These are phyloP conservation scores for Leptothorax acervorum DNA, from an alignment of 2,888 invertebrate genomes.

Conservation along the genomic window DNA sequence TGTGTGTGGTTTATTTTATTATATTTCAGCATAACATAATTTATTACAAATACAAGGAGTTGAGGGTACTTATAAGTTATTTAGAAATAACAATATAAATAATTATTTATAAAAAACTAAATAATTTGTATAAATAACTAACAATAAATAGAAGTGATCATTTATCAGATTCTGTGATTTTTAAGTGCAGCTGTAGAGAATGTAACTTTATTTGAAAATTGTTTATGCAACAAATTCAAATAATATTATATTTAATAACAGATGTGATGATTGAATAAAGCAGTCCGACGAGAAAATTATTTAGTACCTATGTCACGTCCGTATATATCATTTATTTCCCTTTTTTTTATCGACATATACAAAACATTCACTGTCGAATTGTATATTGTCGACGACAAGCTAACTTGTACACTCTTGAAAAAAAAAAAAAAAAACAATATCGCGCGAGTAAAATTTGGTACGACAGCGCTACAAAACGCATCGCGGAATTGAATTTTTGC, in stretches of 20 bases:
- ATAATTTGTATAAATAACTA: not conserved
- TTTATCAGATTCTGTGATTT: not conserved
- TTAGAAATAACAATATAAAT: not conserved
- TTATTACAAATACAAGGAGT: not conserved
- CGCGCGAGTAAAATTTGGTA: constrained; percentile 40
- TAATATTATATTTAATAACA: constrained; percentile 11
- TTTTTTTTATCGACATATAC: constrained; percentile 34
- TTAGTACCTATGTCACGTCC: not conserved
- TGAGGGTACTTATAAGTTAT: not conserved
- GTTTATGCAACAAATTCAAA: not conserved
- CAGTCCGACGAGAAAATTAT: constrained; percentile 12
- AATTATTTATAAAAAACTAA: not conserved
- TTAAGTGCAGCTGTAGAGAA: not conserved
- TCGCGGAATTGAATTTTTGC: constrained; percentile 58
- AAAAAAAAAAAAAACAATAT: constrained; percentile 50
- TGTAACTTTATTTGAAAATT: not conserved
- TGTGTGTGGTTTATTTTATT: not conserved
- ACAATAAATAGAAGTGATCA: no score
- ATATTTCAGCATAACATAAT: not conserved
- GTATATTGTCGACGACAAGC: constrained; percentile 42
- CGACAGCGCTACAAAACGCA: constrained; percentile 51
- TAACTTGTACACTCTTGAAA: constrained; percentile 44
- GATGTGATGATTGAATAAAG: not conserved
- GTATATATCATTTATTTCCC: not conserved
- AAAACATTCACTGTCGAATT: constrained; percentile 40